Base-by-base conservation (phyloP, 2,888 invertebrate genomes). In the Heliconius aoede region DNA sequence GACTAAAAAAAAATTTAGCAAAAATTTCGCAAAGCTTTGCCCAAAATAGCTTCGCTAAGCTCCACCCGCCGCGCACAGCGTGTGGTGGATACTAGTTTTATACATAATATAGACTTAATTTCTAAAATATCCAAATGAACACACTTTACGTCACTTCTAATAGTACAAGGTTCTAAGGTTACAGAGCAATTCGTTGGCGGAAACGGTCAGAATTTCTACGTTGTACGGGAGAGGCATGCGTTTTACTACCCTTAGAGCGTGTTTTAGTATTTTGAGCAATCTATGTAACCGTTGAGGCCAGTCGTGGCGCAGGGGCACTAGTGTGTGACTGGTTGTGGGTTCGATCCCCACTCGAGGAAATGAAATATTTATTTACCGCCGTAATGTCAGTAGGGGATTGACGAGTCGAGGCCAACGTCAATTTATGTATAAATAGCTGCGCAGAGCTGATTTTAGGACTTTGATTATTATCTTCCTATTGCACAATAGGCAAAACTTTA, bases 131-230 rank as follows among this genome's bases (percentile, higher is more conserved):
- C n/a, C n/a, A n/a, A n/a, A n/a, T n/a, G n/a, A n/a, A n/a, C 0
- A 32, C 32, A n/a, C 21, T n/a, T 3, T 55, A 60, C 46, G 24
- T 13, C 13, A 71, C n/a, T 65, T 71, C 74, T 64, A 55, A 21
- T 55, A 65, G 36, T 36, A 28, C 26, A 21, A 1, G 46, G 60
- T 30, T 55, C 24, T 76, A 28, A 32, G 68, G 73, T 61, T 28
- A 69, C 40, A 61, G 62, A 75, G 78, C 75, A 78, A 80, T 78
- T 77, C 73, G 80, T 76, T 75, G 76, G 72, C 61, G 73, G 73
- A 73, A 78, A 80, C 77, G 67, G 75, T 73, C 62, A 69, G 62
- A 72, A 64, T 71, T 73, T 73, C 69, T 40, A 64, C 69, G 46
- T 58, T 68, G 68, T 71, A 73, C 71, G 73, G 65, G 73, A 68